phyloP scores from a whole-genome alignment of 2,113 vertebrate species.

The Morone saxatilis region DNA sequence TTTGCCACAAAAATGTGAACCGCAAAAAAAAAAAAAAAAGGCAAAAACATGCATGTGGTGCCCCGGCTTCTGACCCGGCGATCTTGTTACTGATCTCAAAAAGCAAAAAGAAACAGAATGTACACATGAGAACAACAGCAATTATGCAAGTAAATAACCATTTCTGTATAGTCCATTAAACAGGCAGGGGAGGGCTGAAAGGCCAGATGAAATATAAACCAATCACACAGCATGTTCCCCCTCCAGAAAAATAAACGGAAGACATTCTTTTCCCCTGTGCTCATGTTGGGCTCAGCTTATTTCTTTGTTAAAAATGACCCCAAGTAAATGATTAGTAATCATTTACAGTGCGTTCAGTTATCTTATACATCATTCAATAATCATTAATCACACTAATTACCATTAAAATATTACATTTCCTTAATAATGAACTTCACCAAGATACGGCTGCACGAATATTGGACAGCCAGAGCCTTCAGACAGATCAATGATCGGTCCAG shows the following conservation, averaged over 20 bases:
- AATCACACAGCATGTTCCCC: conserved; percentile 39
- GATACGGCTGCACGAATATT: background rate
- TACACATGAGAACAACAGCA: conserved; percentile 36
- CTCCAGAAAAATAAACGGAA: conserved; percentile 47
- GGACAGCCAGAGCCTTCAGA: conserved; percentile 28
- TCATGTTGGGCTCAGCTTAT: background rate
- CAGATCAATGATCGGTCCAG: conserved; percentile 45
- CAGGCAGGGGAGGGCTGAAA: conserved; percentile 10
- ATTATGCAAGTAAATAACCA: conserved; percentile 54
- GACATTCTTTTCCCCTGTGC: conserved; percentile 9
- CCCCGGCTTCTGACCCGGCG: conserved; percentile 21
- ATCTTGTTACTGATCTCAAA: conserved; percentile 25
- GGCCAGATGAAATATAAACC: conserved; percentile 46
- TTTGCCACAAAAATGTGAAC: conserved; percentile 64
- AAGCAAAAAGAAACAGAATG: background rate
- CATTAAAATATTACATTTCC: conserved; percentile 1
- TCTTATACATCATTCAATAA: conserved; percentile 23
- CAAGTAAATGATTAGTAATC: background rate
- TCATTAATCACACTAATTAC: conserved; percentile 31
- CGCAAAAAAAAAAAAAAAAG: background rate
- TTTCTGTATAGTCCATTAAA: conserved; percentile 54
- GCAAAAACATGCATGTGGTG: conserved; percentile 57
- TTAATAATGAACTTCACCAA: background rate
- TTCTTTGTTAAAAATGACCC: background rate
- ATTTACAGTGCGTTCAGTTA: conserved; percentile 2